Percentiles rank a stretch among this genome's conserved stretches.
These are phyloP conservation scores for Azemiops feae DNA, from an alignment of 2,113 vertebrate species.

Conservation along the genomic window DNA sequence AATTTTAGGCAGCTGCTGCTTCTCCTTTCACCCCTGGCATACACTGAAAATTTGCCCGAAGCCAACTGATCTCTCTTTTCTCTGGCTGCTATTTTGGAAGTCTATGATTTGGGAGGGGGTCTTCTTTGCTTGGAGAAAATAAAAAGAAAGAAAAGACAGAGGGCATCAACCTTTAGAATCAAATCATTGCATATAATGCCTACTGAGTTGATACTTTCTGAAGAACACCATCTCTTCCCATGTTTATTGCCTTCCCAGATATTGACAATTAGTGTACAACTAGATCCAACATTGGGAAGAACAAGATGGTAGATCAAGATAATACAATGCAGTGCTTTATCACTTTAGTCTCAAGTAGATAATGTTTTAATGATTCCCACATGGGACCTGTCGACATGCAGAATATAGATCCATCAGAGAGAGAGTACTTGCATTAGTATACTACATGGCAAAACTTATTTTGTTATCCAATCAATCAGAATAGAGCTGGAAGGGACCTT, in stretches of 20 bases:
- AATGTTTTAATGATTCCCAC: neutral
- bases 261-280: neutral
- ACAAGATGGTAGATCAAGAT: neutral
- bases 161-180: neutral
- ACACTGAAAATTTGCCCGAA: neutral
- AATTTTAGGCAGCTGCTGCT: neutral
- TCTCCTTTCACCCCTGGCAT: neutral
- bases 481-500: too few species aligned
- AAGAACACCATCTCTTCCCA: neutral
- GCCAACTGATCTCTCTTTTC: neutral
- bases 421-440: neutral
- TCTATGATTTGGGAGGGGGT: neutral
- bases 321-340: neutral
- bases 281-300: neutral
- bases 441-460: neutral
- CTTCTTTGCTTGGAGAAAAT: neutral
- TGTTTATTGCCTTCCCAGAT: neutral
- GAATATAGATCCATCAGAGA: neutral
- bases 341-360: neutral
- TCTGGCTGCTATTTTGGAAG: neutral
- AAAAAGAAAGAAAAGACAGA: neutral
- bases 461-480: neutral
- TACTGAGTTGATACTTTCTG: neutral
- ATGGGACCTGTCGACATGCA: neutral
- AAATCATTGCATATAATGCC: neutral